Evolutionary conservation across 2,797 vertebrate species (phyloP), one percentile per base, ranked within the genome.

Genomic region (Pampus argenteus): DNA sequence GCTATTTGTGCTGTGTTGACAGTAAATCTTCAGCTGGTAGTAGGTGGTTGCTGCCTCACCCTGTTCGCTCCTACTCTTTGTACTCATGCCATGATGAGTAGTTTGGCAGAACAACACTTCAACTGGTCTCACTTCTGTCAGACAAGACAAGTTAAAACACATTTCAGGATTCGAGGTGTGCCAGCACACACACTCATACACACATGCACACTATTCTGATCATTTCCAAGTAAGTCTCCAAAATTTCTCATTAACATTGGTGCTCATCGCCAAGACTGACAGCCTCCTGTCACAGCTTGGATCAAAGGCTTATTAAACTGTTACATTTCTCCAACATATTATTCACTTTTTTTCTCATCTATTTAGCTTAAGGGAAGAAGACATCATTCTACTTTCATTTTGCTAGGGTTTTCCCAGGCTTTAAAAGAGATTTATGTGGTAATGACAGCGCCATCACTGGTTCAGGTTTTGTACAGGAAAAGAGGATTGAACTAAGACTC

Each of bases 71-170:
- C 18, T 20, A 13, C 25, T 64, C 67, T 66, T 69, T 82, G 60
- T 76, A 17, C 70, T 73, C 50, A 48, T 77, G 82, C 74, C 80
- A 63, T 36, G 60, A 77, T 36, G 28, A 64, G 49, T 58, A 17
- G 51, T 66, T 80, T 76, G 81, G 68, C 82, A 75, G 65, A 36
- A 51, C 42, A 66, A 57, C 78, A 38, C 45, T 54, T 76, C 50
- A 58, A 74, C 62, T 74, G 23, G 17, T 84, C 65, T 82, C 68
- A 38, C 50, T 80, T 69, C 63, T 79, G 68, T 76, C 62, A 74
- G 57, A 66, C 49, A 18, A 66, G 80, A 76, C 91, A 61, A 85
- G 88, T 79, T 66, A 9, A 70, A 85, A 89, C 91, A 78, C 79
- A 77, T 87, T 61, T 76, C 55, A 15, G 54, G 70, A 71, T 74